Conservation (phyloP, 2,797 vertebrate species). For the Mus caroli region DNA sequence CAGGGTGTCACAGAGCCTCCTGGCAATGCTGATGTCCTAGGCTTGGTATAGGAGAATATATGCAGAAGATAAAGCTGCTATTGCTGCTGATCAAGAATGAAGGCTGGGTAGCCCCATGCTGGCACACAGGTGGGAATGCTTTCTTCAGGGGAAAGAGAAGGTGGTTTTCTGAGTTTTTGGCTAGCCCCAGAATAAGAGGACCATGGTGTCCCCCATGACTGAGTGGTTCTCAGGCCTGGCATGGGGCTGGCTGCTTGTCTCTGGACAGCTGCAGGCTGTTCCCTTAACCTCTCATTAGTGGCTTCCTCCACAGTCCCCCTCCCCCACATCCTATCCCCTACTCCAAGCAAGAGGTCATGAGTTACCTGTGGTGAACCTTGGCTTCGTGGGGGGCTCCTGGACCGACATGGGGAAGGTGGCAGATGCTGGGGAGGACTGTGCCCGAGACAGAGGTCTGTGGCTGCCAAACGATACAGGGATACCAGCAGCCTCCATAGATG, state of each 20-base stretch:
- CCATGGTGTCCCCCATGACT: background rate
- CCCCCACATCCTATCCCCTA: background rate
- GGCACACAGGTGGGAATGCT: background rate
- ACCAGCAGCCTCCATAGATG: constrained; percentile 96
- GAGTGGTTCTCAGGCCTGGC: background rate
- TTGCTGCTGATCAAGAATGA: rapidly evolving
- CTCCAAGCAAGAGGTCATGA: too few species aligned
- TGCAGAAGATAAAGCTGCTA: rapidly evolving
- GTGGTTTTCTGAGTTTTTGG: background rate
- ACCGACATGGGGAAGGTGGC: constrained; percentile 95
- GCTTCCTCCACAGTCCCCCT: rapidly evolving
- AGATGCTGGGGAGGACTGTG: constrained; percentile 97
- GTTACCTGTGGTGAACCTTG: constrained; percentile 97
- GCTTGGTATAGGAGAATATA: rapidly evolving
- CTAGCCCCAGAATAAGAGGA: rapidly evolving
- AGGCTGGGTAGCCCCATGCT: background rate
- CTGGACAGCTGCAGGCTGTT: background rate
- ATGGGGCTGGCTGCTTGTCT: background rate
- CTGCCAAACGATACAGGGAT: constrained; percentile 94
- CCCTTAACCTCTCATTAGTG: background rate
- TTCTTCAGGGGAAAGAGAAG: background rate
- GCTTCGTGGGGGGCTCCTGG: constrained; percentile 94
- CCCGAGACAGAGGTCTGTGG: constrained; percentile 96
- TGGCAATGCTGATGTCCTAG: rapidly evolving
- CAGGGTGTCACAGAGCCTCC: background rate